Evolutionary conservation across 2,888 invertebrate genomes (phyloP), one percentile per base, ranked within the genome.

Genomic region (Mechanitis messenoides): DNA sequence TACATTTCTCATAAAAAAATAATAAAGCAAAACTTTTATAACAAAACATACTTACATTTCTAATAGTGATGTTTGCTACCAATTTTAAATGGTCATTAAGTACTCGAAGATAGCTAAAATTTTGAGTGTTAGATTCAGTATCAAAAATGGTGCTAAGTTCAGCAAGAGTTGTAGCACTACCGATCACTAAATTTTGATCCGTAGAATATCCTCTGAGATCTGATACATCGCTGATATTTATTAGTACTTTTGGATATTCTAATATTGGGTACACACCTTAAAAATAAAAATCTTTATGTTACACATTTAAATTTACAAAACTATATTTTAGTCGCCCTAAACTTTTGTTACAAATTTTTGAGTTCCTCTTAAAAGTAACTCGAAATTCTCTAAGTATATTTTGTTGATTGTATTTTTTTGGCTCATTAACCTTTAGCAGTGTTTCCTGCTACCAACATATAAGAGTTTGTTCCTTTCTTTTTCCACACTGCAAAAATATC

Each of bases 381-480:
- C 28, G 47, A 59, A 33, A 53, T 31, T 3, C 9, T 31, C 28
- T 28, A 31, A 5, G 28, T 4, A 2, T 50, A 9, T 50, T 7
- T 9, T 31, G 3, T 9, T 31, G 31, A 31, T 31, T n/a, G 4
- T 35, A 53, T 38, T 28, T 31, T 45, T 31, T 3, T 28, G 3
- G 38, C 45, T 20, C 20, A 20, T 20, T 64, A 64, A 73, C 72
- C 73, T 71, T 68, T 67, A 5, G 67, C 73, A 45, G 73, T 73
- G 60, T 73, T 71, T 20, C 95, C 95, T 56, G 92, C 93, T 1
- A 95, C 91, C 4, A 95, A 74, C 79, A 92, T 91, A 71, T 93
- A 94, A 35, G 82, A 84, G 4, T 81, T 76, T 91, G 92, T 38
- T 0, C 86, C 84, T 65, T 88, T 79, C 38, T 72, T 72, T 28